These are phyloP conservation scores for Pocillopora damicornis DNA, from an alignment of 64 coral and sea anemone species.

Conservation along the genomic window DNA sequence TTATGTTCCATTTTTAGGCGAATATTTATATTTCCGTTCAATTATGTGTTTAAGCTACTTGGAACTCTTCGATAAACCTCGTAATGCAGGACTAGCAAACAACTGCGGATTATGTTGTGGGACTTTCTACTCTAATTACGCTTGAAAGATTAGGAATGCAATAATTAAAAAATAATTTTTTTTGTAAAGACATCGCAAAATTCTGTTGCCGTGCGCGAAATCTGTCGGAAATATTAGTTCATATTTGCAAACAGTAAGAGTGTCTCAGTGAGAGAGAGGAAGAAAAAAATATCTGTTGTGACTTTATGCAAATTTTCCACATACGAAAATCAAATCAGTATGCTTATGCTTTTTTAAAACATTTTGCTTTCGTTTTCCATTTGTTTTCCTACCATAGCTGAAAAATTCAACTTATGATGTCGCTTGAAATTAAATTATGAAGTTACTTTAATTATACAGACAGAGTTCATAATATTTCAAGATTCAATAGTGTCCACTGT, in stretches of 20 bases:
- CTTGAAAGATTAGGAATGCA: neutral
- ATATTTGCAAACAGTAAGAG: neutral
- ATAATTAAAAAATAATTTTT: neutral
- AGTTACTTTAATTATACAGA: neutral
- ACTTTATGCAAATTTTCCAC: neutral
- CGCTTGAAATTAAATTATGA: neutral
- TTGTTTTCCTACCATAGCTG: neutral
- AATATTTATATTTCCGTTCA: too few species aligned
- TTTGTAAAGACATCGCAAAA: neutral
- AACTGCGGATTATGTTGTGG: neutral
- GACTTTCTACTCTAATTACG: slow-evolving; percentile 11
- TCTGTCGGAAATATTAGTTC: neutral
- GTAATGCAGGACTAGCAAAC: neutral
- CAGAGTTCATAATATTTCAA: neutral
- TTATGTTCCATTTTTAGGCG: neutral
- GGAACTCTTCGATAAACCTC: neutral
- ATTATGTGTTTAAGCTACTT: neutral
- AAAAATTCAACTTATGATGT: neutral
- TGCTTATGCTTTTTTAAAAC: neutral
- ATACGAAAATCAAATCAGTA: neutral
- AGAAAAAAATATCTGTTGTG: neutral
- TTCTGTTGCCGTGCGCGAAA: neutral
- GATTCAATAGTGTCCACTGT: neutral
- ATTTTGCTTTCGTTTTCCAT: neutral
- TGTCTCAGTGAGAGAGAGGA: neutral